Conservation (phyloP, 1,140 invertebrate species). For the Arion vulgaris region DNA sequence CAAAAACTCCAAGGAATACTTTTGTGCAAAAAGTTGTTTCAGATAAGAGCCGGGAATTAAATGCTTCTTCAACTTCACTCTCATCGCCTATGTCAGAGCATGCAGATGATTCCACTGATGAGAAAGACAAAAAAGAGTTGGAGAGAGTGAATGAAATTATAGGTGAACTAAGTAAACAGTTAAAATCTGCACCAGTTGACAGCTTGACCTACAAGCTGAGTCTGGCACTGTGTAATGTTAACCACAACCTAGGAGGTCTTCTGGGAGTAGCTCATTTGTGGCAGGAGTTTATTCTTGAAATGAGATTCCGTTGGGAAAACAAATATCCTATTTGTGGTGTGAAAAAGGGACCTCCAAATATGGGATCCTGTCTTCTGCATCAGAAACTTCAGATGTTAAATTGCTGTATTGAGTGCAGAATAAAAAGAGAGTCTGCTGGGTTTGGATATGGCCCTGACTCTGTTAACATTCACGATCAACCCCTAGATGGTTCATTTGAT, state of each 20-base stretch:
- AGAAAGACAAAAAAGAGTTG: slow-evolving; percentile 35
- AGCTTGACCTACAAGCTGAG: slow-evolving; percentile 88
- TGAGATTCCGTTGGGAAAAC: slow-evolving; percentile 91
- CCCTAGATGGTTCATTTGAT: neutral
- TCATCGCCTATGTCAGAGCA: slow-evolving; percentile 11
- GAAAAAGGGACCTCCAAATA: slow-evolving; percentile 82
- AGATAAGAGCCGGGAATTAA: slow-evolving; percentile 8
- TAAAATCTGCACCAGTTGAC: slow-evolving; percentile 84
- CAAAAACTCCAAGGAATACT: slow-evolving; percentile 75
- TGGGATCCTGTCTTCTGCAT: slow-evolving; percentile 90
- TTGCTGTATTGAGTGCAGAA: slow-evolving; percentile 89
- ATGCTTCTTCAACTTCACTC: slow-evolving; percentile 7
- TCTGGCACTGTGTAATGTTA: slow-evolving; percentile 85
- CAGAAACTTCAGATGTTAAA: slow-evolving; percentile 96
- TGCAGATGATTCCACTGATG: neutral
- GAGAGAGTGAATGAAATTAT: slow-evolving; percentile 39
- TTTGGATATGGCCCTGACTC: slow-evolving; percentile 45
- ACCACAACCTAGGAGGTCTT: slow-evolving; percentile 84
- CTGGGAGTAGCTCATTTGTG: slow-evolving; percentile 89
- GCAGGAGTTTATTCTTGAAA: slow-evolving; percentile 92
- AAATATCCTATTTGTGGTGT: slow-evolving; percentile 82
- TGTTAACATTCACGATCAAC: slow-evolving; percentile 14
- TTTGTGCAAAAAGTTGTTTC: neutral
- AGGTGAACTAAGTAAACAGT: slow-evolving; percentile 62
- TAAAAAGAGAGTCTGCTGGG: slow-evolving; percentile 71